Conservation (phyloP, 1,140 invertebrate genomes). For the Drosophila sulfurigaster region DNA sequence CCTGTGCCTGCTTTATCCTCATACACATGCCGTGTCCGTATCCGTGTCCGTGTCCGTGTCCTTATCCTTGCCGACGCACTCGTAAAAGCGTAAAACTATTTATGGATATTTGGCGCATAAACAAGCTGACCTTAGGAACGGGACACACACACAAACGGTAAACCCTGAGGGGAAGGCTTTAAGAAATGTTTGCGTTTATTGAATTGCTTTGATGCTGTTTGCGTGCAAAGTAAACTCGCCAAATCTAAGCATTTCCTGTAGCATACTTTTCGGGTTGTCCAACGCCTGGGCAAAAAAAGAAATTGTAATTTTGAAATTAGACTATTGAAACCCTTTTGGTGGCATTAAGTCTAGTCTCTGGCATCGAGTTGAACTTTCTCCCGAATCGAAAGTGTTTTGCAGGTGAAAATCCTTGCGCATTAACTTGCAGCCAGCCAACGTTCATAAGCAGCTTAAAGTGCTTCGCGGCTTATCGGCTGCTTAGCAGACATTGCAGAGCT, state of each 20-base stretch:
- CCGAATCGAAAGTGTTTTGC: conserved; percentile 19
- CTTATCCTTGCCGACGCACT: conserved; percentile 35
- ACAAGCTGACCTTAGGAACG: conserved; percentile 68
- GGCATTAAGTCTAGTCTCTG: not conserved
- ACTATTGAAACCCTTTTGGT: not conserved
- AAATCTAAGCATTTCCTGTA: not conserved
- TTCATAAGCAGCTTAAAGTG: conserved; percentile 69
- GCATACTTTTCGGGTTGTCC: conserved; percentile 10
- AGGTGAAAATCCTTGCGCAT: conserved; percentile 20
- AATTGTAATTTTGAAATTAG: not conserved
- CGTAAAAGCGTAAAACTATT: conserved; percentile 77
- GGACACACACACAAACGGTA: conserved; percentile 11
- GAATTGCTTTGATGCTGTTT: conserved; percentile 20
- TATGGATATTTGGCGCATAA: conserved; percentile 81
- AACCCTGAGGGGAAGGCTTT: conserved; percentile 49
- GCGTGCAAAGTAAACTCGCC: not conserved
- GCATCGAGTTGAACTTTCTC: not conserved
- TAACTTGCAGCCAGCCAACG: conserved; percentile 44
- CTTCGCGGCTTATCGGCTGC: conserved; percentile 68
- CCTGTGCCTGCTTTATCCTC: conserved; percentile 41
- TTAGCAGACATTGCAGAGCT: conserved; percentile 50
- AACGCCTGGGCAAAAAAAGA: not conserved
- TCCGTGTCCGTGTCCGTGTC: conserved; percentile 26
- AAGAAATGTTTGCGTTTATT: conserved; percentile 56
- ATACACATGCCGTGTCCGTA: conserved; percentile 2